Evolutionary conservation across 2,888 invertebrate species (phyloP).

Genomic region (Apotomis capreana): DNA sequence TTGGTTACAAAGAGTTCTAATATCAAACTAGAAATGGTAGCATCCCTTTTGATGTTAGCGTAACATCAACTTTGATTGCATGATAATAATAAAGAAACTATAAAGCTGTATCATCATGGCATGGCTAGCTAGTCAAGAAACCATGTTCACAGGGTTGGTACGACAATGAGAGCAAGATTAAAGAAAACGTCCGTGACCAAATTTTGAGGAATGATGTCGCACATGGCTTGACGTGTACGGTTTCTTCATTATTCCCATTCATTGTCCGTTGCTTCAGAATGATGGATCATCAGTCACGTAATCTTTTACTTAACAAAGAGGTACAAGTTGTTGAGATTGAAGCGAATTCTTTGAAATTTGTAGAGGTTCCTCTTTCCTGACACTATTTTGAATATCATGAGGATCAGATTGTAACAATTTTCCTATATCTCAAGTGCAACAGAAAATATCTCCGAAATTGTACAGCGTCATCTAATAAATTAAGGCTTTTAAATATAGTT

Average conservation of each 20-base stretch:
- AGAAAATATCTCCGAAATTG: neutral
- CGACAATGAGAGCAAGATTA: conserved; percentile 38
- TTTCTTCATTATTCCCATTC: conserved; percentile 39
- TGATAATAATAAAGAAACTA: neutral
- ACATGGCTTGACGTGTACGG: conserved; percentile 31
- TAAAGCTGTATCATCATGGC: neutral
- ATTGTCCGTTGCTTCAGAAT: conserved; percentile 32
- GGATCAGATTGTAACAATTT: conserved; percentile 4
- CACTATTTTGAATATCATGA: neutral
- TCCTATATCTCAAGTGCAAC: neutral
- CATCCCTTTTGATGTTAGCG: neutral
- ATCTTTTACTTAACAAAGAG: conserved; percentile 34
- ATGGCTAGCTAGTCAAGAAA: neutral
- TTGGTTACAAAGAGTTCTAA: no score
- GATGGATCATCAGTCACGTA: conserved; percentile 40
- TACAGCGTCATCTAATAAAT: neutral
- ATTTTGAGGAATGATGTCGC: conserved; percentile 44
- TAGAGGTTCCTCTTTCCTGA: neutral
- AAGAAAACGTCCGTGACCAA: conserved; percentile 46
- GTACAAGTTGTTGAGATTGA: conserved; percentile 22
- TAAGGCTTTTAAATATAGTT: neutral
- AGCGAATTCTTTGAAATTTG: conserved; percentile 11
- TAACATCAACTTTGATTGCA: neutral
- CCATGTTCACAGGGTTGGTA: conserved; percentile 8
- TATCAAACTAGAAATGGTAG: neutral